phyloP scores from a whole-genome alignment of 2,888 invertebrate genomes.

The Octonoba sinensis region DNA sequence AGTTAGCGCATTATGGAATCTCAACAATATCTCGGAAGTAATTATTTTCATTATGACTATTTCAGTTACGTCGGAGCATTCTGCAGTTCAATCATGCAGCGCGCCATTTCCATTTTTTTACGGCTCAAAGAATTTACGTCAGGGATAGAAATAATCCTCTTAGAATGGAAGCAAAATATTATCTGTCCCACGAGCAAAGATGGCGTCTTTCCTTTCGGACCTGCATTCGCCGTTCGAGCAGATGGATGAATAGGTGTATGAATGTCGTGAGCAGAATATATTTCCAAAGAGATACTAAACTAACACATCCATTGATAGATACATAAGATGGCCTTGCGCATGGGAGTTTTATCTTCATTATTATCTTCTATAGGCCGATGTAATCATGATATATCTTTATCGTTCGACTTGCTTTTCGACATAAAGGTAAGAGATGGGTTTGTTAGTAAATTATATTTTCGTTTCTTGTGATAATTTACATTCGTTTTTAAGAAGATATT shows the following conservation, averaged over 20 bases:
- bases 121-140: too few species aligned
- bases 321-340: conserved; percentile 51
- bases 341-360: conserved; percentile 55
- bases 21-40: too few species aligned
- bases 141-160: too few species aligned
- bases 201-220: conserved; percentile 39
- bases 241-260: conserved; percentile 50
- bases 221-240: conserved; percentile 23
- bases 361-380: conserved; percentile 37
- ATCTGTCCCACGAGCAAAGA: conserved; percentile 24
- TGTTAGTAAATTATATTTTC: background rate
- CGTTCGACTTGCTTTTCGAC: conserved; percentile 19
- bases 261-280: conserved; percentile 54
- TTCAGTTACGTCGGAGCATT: too few species aligned
- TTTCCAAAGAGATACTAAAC: conserved; percentile 53
- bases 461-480: too few species aligned
- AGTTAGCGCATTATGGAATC: too few species aligned
- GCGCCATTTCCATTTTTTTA: too few species aligned
- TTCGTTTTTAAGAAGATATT: too few species aligned
- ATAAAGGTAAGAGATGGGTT: conserved; percentile 34
- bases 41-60: too few species aligned
- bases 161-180: too few species aligned
- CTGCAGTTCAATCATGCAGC: too few species aligned
- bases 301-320: conserved; percentile 61
- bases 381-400: conserved; percentile 56